Percentiles rank a stretch among this genome's conserved stretches.
These are phyloP conservation scores for Belonocnema kinseyi DNA, from an alignment of 1,140 invertebrate genomes.

Conservation along the genomic window DNA sequence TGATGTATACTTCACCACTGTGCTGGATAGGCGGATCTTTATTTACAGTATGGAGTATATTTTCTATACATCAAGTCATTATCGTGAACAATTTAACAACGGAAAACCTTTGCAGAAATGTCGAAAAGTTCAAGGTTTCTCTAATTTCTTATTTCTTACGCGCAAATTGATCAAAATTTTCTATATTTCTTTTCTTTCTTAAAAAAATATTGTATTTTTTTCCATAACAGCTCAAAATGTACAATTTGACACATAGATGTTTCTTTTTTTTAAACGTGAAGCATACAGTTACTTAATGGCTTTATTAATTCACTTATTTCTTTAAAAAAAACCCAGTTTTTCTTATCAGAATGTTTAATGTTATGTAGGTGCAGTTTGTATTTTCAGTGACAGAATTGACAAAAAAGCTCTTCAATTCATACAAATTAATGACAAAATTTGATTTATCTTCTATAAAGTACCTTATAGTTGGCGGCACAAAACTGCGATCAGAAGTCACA, in stretches of 20 bases:
- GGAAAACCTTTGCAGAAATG: slow-evolving; percentile 44
- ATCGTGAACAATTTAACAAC: slow-evolving; percentile 43
- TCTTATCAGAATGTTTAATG: slow-evolving; percentile 9
- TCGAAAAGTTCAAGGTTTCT: slow-evolving; percentile 56
- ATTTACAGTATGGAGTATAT: slow-evolving; percentile 7
- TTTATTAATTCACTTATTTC: too few species aligned
- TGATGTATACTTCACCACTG: not conserved
- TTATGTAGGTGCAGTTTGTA: slow-evolving; percentile 25
- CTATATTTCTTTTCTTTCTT: not conserved
- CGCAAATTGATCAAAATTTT: not conserved
- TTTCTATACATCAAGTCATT: slow-evolving; percentile 28
- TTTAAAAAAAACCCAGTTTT: too few species aligned
- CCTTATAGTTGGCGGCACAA: slow-evolving; percentile 10
- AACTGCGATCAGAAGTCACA: slow-evolving; percentile 18
- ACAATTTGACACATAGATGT: too few species aligned
- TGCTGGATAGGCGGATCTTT: slow-evolving; percentile 49
- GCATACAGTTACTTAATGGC: too few species aligned
- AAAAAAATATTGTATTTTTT: too few species aligned
- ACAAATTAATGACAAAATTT: slow-evolving; percentile 2
- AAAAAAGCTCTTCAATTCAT: slow-evolving; percentile 25
- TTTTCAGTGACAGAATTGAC: not conserved
- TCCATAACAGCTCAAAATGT: too few species aligned
- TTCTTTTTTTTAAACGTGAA: too few species aligned
- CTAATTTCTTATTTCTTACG: not conserved
- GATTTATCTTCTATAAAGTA: slow-evolving; percentile 26